These are phyloP conservation scores for Tenrec ecaudatus DNA, from an alignment of 2,113 vertebrate genomes.

Conservation along the genomic window DNA sequence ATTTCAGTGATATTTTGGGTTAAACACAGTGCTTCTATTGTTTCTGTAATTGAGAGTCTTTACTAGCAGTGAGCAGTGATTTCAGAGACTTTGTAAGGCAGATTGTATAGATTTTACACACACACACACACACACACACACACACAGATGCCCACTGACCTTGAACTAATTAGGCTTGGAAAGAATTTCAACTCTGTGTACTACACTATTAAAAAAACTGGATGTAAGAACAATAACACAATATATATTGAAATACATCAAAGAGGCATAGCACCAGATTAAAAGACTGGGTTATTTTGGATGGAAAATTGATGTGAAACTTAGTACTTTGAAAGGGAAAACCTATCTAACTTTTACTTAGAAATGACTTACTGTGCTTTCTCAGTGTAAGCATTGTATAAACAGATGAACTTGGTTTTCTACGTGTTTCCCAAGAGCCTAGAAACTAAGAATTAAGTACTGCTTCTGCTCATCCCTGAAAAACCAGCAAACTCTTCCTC, in stretches of 20 bases:
- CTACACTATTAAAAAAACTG: constrained; percentile 11
- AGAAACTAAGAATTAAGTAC: constrained; percentile 87
- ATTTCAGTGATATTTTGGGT: constrained; percentile 86
- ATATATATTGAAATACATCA: constrained; percentile 18
- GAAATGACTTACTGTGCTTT: constrained; percentile 83
- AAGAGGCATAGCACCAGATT: constrained; percentile 3
- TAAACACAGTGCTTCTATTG: constrained; percentile 82
- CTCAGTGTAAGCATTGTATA: constrained; percentile 84
- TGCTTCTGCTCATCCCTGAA: constrained; percentile 84
- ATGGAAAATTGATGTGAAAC: constrained; percentile 65
- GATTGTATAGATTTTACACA: constrained; percentile 53
- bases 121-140: too few species aligned
- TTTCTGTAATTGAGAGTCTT: constrained; percentile 80
- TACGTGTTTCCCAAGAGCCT: constrained; percentile 86
- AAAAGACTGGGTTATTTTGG: constrained; percentile 25
- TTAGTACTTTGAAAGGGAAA: constrained; percentile 75
- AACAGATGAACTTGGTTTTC: constrained; percentile 87
- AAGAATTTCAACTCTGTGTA: constrained; percentile 46
- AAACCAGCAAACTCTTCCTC: constrained; percentile 83
- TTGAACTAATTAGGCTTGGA: constrained; percentile 52
- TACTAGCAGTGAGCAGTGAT: constrained; percentile 70
- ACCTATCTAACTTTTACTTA: constrained; percentile 77
- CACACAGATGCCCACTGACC: too few species aligned
- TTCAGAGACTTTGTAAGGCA: constrained; percentile 50
- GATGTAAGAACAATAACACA: constrained; percentile 35